These are phyloP conservation scores for Cebus imitator DNA, from an alignment of 2,113 vertebrate genomes.

Conservation along the genomic window DNA sequence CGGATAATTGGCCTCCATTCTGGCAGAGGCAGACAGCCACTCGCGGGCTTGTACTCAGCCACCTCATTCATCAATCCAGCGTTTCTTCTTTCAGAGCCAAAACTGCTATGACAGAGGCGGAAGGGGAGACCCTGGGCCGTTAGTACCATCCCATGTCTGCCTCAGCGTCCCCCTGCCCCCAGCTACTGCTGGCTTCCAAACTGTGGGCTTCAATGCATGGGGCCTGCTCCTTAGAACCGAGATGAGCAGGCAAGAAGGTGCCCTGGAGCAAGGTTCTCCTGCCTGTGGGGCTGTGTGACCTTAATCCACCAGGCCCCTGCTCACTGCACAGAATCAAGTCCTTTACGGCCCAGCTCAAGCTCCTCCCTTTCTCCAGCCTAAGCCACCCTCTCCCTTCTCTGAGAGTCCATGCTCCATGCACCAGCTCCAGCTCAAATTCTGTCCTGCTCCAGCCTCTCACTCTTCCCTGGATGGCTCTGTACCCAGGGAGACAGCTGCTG, in stretches of 20 bases:
- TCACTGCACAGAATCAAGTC: neutral
- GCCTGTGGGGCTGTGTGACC: neutral
- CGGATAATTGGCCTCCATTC: neutral
- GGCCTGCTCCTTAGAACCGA: neutral
- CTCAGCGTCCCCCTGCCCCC: rapidly evolving
- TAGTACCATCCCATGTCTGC: neutral
- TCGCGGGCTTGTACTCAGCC: neutral
- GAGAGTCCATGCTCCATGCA: neutral
- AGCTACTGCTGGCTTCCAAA: neutral
- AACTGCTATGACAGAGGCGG: neutral
- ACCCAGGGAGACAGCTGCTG: neutral
- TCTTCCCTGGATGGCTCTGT: neutral
- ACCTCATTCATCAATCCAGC: neutral
- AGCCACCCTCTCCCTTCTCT: neutral
- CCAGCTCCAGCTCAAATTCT: neutral
- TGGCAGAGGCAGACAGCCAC: neutral
- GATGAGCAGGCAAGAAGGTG: neutral
- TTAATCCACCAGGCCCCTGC: neutral
- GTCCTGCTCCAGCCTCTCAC: neutral
- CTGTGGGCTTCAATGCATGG: neutral
- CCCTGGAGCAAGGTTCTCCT: neutral
- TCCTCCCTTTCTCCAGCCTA: neutral
- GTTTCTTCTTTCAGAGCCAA: neutral
- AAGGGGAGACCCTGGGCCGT: neutral
- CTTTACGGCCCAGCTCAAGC: neutral